Conservation (phyloP, 1,140 invertebrate species). For the Armadillidium nasatum region DNA sequence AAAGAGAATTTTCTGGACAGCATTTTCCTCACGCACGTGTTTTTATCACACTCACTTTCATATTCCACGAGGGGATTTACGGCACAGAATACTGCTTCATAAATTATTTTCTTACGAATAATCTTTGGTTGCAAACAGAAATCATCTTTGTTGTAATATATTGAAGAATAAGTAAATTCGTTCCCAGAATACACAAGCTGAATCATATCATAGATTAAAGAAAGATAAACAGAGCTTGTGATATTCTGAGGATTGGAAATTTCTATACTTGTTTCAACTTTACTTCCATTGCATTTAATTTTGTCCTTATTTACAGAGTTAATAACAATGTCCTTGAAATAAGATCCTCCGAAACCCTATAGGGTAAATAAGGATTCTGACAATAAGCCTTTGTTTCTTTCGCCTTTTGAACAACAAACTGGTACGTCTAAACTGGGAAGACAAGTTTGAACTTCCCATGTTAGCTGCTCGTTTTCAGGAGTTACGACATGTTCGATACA, state of each 20-base stretch:
- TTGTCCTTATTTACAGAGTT: background rate
- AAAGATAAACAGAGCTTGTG: conserved; percentile 25
- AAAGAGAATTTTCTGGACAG: conserved; percentile 17
- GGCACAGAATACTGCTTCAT: conserved; percentile 28
- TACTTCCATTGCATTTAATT: conserved; percentile 18
- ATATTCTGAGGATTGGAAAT: background rate
- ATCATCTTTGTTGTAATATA: background rate
- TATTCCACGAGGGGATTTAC: conserved; percentile 20
- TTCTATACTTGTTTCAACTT: background rate
- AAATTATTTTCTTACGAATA: background rate
- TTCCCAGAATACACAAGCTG: background rate
- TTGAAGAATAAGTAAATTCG: background rate
- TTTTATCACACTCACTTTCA: conserved; percentile 24
- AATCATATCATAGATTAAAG: background rate
- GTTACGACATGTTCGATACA: conserved; percentile 35
- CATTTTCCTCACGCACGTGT: conserved; percentile 39
- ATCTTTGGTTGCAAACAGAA: conserved; percentile 22
- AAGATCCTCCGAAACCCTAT: background rate
- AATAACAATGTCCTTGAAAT: conserved; percentile 1
- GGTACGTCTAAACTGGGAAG: conserved; percentile 23
- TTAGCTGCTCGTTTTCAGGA: conserved; percentile 2
- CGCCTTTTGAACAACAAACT: conserved; percentile 26
- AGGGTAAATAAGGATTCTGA: conserved; percentile 9
- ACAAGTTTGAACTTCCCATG: conserved; percentile 30
- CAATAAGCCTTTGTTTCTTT: background rate